A percentile compares a stretch with the other conserved stretches of the same genome.
phyloP scores from a whole-genome alignment of 92 coral and sea anemone species.

The Nematostella vectensis region DNA sequence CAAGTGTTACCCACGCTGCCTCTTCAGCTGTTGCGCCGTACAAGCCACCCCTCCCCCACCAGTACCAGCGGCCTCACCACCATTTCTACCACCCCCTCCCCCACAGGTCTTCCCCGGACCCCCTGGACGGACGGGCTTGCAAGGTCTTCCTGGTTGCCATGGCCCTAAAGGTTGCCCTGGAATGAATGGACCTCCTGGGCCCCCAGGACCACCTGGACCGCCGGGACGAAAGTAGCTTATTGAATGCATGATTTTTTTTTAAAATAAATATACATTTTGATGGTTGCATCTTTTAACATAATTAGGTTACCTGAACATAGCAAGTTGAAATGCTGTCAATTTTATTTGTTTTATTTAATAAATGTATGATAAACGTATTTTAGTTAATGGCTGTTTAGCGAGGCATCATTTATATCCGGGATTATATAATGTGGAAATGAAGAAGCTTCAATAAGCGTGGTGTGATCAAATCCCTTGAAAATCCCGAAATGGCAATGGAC shows the following conservation, averaged over 20 bases:
- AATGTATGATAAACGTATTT: too few relatives aligned
- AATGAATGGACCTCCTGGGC: constrained; percentile 36
- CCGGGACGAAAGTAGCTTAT: constrained; percentile 65
- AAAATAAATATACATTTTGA: constrained; percentile 16
- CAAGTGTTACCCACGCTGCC: constrained; percentile 23
- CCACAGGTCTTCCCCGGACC: constrained; percentile 40
- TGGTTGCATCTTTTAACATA: too few relatives aligned
- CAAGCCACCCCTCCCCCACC: constrained; percentile 36
- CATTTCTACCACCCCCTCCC: constrained; percentile 23
- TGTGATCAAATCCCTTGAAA: too few relatives aligned
- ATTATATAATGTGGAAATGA: too few relatives aligned
- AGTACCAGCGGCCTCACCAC: constrained; percentile 32
- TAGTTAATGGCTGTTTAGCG: too few relatives aligned
- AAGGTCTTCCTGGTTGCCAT: constrained; percentile 37
- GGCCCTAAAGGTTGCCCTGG: constrained; percentile 46
- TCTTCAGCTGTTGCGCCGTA: constrained; percentile 31
- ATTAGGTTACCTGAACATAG: too few relatives aligned
- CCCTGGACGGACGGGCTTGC: constrained; percentile 18
- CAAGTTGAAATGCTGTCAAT: too few relatives aligned
- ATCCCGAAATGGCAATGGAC: too few relatives aligned
- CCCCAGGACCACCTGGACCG: constrained; percentile 69
- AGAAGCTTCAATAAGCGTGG: too few relatives aligned
- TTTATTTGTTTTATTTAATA: too few relatives aligned
- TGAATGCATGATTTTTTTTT: constrained; percentile 30
- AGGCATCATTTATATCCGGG: too few relatives aligned